Percentiles rank a stretch among this genome's conserved stretches.
These are phyloP conservation scores for Linyphia triangularis DNA, from an alignment of 2,888 invertebrate genomes.

Conservation along the genomic window DNA sequence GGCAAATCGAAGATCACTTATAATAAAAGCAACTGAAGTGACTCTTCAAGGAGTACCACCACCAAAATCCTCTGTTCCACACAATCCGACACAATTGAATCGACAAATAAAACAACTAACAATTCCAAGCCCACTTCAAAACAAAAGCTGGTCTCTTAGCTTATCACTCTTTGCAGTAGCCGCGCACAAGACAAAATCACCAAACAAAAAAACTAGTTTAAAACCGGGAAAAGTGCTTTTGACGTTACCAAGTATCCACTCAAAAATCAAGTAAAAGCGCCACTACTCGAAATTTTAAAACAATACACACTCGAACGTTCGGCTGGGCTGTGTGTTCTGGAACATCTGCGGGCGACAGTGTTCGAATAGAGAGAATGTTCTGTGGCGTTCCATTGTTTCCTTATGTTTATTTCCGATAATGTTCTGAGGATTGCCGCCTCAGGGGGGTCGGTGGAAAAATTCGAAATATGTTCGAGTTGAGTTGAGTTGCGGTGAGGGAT, in stretches of 20 bases:
- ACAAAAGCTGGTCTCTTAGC: constrained; percentile 28
- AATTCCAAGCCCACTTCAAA: constrained; percentile 20
- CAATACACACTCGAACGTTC: constrained; percentile 23
- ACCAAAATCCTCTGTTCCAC: neutral
- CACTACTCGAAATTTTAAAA: constrained; percentile 46
- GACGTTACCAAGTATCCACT: constrained; percentile 20
- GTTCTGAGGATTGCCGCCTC: neutral
- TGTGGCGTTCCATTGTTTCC: constrained; percentile 26
- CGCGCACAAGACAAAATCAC: neutral
- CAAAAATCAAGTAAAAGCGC: constrained; percentile 29
- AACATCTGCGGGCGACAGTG: constrained; percentile 44
- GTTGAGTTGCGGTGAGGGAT: neutral
- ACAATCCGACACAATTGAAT: constrained; percentile 8
- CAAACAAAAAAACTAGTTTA: constrained; percentile 16
- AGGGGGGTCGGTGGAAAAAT: constrained; percentile 8
- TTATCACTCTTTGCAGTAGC: constrained; percentile 15
- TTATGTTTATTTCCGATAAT: constrained; percentile 56
- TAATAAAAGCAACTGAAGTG: constrained; percentile 1
- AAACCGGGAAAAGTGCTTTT: constrained; percentile 46
- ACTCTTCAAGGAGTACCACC: neutral
- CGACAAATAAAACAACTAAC: constrained; percentile 12
- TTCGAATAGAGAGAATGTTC: constrained; percentile 5
- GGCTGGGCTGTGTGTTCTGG: constrained; percentile 7
- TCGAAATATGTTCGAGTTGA: neutral
- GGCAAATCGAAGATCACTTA: neutral